phyloP scores from a whole-genome alignment of 2,797 vertebrate species.

The Anas bernieri region DNA sequence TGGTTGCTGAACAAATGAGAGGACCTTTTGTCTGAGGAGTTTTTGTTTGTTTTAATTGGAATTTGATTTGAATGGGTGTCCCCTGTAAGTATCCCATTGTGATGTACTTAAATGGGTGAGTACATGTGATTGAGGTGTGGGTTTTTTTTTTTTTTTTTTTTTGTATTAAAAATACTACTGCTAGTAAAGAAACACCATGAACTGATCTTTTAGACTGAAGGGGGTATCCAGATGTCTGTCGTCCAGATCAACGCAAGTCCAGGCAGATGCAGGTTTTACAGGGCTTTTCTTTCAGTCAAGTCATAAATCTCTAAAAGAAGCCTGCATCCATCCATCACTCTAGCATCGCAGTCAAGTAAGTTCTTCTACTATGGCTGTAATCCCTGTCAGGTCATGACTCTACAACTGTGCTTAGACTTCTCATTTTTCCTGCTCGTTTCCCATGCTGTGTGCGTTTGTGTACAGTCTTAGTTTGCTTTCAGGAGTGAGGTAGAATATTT shows the following conservation, averaged over 20 bases:
- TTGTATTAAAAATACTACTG: no score
- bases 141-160: no score
- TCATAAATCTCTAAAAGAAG: neutral
- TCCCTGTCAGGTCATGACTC: neutral
- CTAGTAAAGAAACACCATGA: neutral
- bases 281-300: neutral
- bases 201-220: neutral
- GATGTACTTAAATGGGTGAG: neutral
- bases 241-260: neutral
- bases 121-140: neutral
- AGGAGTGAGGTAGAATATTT: neutral
- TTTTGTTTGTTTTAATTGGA: neutral
- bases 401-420: neutral
- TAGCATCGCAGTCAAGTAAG: neutral
- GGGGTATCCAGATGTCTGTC: neutral
- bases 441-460: fast-evolving
- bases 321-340: neutral
- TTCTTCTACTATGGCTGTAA: neutral
- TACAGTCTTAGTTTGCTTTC: neutral
- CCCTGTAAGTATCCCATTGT: neutral
- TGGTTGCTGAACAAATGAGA: neutral
- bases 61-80: neutral
- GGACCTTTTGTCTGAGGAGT: neutral
- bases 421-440: neutral
- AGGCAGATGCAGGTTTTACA: neutral